These are phyloP conservation scores for Apeira syringaria DNA, from an alignment of 2,888 invertebrate species.

Conservation along the genomic window DNA sequence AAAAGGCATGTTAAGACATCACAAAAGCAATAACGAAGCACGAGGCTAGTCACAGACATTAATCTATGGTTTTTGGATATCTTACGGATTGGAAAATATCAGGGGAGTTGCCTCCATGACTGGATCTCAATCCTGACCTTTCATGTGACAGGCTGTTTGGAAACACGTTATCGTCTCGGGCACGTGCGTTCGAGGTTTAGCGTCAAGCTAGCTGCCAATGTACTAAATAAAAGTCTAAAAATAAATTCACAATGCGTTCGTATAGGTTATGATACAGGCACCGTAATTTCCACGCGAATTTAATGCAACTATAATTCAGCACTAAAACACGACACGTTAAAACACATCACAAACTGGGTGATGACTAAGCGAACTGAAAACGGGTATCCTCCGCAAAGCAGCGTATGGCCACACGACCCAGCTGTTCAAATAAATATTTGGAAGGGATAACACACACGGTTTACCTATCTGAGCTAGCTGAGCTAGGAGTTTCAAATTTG, in stretches of 20 bases:
- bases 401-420: constrained; percentile 65
- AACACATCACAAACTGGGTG: constrained; percentile 46
- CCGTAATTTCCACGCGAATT: constrained; percentile 43
- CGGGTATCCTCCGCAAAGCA: constrained; percentile 48
- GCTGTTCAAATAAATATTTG: constrained; percentile 76
- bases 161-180: constrained; percentile 44
- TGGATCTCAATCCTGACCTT: constrained; percentile 38
- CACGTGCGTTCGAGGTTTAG: constrained; percentile 67
- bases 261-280: constrained; percentile 67
- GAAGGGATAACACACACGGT: constrained; percentile 60
- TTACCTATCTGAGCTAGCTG: constrained; percentile 96
- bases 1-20: constrained; percentile 36
- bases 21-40: constrained; percentile 44
- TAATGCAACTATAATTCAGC: constrained; percentile 39
- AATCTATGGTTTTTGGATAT: constrained; percentile 44
- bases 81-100: constrained; percentile 72
- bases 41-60: constrained; percentile 46
- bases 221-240: constrained; percentile 76
- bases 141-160: constrained; percentile 41
- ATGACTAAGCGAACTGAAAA: constrained; percentile 60
- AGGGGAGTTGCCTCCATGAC: constrained; percentile 63
- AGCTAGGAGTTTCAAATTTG: constrained; percentile 93
- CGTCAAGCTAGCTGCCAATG: constrained; percentile 66
- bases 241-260: constrained; percentile 71
- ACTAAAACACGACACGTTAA: constrained; percentile 53